Conservation (phyloP, 2,113 vertebrate genomes). For the Buteo buteo region DNA sequence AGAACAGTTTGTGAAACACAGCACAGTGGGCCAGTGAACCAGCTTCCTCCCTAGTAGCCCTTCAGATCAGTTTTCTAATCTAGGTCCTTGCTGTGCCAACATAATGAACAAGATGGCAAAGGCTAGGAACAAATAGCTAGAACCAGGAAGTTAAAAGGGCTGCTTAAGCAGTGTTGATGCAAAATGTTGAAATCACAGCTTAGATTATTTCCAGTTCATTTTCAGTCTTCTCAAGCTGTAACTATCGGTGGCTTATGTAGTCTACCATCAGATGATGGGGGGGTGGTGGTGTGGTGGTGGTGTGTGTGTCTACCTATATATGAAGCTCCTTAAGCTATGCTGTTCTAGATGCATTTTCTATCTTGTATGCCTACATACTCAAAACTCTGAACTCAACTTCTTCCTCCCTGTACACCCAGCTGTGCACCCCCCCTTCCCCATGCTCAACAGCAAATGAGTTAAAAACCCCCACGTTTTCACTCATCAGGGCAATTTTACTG, state of each 20-base stretch:
- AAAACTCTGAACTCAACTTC: neutral
- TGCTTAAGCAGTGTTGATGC: neutral
- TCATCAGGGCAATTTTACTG: neutral
- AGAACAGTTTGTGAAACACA: neutral
- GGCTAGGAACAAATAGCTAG: neutral
- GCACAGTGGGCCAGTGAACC: neutral
- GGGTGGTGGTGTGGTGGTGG: no score
- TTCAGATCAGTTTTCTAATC: neutral
- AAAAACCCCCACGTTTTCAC: neutral
- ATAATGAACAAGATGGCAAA: neutral
- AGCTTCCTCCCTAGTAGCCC: neutral
- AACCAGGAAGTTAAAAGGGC: neutral
- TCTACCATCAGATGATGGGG: neutral
- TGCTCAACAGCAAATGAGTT: neutral
- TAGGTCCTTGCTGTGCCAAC: neutral
- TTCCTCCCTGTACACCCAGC: neutral
- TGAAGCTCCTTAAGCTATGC: neutral
- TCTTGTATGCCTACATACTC: neutral
- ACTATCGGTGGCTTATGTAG: neutral
- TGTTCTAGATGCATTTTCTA: neutral
- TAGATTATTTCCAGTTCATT: neutral
- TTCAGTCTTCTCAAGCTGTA: neutral
- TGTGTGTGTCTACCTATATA: neutral
- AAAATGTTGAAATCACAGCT: neutral
- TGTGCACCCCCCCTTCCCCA: neutral